Percentiles rank a stretch among this genome's conserved stretches.
These are phyloP conservation scores for Corvus hawaiiensis DNA, from an alignment of 2,113 vertebrate genomes.

Conservation along the genomic window DNA sequence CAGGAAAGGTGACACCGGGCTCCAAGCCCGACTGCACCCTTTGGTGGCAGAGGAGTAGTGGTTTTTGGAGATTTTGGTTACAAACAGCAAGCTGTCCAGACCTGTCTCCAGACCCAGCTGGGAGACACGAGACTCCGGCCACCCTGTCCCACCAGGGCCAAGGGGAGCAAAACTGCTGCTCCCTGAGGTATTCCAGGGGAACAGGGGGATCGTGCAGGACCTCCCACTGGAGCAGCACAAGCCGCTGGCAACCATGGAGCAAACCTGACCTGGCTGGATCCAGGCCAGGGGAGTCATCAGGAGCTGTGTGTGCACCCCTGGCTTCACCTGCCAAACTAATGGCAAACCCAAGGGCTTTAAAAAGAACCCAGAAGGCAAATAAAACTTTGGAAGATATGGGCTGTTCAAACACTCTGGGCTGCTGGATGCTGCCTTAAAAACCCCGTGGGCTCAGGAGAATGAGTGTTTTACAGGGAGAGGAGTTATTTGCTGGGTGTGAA, in stretches of 20 bases:
- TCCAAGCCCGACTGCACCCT: fast-evolving
- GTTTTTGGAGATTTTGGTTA: fast-evolving
- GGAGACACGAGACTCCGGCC: background rate
- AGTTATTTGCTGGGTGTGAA: background rate
- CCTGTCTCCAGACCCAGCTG: fast-evolving
- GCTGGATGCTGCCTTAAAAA: background rate
- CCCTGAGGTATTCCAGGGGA: fast-evolving
- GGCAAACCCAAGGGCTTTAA: background rate
- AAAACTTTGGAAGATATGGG: fast-evolving
- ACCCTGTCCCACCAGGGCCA: fast-evolving
- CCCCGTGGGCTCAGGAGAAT: fast-evolving
- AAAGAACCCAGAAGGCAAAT: background rate
- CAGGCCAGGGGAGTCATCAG: fast-evolving
- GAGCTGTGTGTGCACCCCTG: background rate
- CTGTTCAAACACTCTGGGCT: background rate
- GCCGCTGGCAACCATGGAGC: fast-evolving
- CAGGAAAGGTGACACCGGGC: background rate
- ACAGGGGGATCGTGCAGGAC: fast-evolving
- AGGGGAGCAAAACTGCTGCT: background rate
- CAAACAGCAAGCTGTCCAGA: fast-evolving
- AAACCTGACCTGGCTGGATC: fast-evolving
- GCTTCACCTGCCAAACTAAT: fast-evolving
- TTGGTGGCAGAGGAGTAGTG: background rate
- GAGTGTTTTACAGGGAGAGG: background rate
- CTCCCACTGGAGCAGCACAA: fast-evolving